Base-by-base conservation (phyloP, 2,113 vertebrate genomes). In the Leptobrachium leishanense region DNA sequence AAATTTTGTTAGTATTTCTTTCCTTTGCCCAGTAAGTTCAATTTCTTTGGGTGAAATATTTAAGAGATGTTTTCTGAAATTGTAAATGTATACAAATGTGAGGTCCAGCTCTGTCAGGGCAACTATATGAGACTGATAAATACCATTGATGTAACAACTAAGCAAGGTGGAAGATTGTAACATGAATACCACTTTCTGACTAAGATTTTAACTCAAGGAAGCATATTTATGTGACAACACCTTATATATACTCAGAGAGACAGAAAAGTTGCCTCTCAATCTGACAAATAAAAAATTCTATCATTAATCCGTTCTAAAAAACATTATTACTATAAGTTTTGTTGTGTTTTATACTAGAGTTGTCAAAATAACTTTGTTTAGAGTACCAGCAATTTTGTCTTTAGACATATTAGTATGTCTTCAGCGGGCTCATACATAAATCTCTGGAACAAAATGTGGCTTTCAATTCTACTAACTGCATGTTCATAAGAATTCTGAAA, bases 401-500 rank as follows among this genome's bases (percentile, higher is more conserved):
- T 11, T 31, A 66, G 46, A 72, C 31, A 72, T 39, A 62, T 10
- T 62, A 10, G 62, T 8, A 72, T 79, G 72, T 79, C 63, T 55
- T 72, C 55, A 72, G 72, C 63, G 53, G 15, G 59, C 59, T 57
- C 68, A 43, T 43, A 46, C 68, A 53, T 31, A 15, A 50, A 72
- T 71, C 76, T 71, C 68, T 57, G 13, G 39, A 73, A 72, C 57
- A 79, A 72, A 79, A 71, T 64, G 69, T 79, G 40, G 44, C 70
- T 73, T 64, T 43, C 63, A 73, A 72, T 73, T 72, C 70, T 54
- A 43, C 70, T 43, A 66, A 50, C 44, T 9, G 46, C 42, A 46
- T 50, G 73, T 79, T 79, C 77, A 73, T 67, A 67, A 69, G 77
- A 57, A 79, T 79, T 79, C 77, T 67, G 63, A 79, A 79, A 79